Evolutionary conservation across 2,797 vertebrate species (phyloP).

Genomic region (Gastrophryne carolinensis): DNA sequence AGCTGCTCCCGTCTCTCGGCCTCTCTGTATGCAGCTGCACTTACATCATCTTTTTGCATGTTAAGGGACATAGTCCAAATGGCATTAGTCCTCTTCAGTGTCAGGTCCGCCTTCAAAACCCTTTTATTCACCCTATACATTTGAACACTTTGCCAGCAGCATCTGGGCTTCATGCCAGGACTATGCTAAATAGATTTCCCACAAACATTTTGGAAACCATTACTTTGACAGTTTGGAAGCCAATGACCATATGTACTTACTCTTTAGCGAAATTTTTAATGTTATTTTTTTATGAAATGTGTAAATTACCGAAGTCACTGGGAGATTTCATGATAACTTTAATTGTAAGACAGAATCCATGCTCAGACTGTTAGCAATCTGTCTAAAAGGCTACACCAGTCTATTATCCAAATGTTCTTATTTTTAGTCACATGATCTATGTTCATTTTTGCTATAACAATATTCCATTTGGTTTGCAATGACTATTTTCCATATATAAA

Average conservation of each 20-base stretch:
- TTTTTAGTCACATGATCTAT: neutral
- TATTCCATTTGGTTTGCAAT: neutral
- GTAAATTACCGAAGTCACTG: constrained; percentile 1
- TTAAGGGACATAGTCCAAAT: constrained; percentile 32
- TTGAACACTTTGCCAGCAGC: constrained; percentile 43
- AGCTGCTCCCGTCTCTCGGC: neutral
- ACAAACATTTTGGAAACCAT: constrained; percentile 47
- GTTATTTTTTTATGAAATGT: constrained; percentile 38
- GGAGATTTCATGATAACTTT: constrained; percentile 7
- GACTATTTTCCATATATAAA: neutral
- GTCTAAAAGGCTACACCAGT: neutral
- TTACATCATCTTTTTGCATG: constrained; percentile 44
- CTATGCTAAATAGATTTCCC: constrained; percentile 34
- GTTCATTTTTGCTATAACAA: neutral
- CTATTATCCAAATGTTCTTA: neutral
- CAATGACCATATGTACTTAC: constrained; percentile 43
- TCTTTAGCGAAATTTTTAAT: constrained; percentile 21
- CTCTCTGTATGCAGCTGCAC: constrained; percentile 28
- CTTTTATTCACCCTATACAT: constrained; percentile 33
- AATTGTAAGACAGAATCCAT: neutral
- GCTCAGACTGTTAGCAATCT: constrained; percentile 3
- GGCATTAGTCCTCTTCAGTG: constrained; percentile 28
- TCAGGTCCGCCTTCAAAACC: constrained; percentile 22
- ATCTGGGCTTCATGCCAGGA: constrained; percentile 35
- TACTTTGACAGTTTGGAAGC: constrained; percentile 39